Base-by-base conservation (phyloP, 2,888 invertebrate species). In the Lepeophtheirus nordmannii region DNA sequence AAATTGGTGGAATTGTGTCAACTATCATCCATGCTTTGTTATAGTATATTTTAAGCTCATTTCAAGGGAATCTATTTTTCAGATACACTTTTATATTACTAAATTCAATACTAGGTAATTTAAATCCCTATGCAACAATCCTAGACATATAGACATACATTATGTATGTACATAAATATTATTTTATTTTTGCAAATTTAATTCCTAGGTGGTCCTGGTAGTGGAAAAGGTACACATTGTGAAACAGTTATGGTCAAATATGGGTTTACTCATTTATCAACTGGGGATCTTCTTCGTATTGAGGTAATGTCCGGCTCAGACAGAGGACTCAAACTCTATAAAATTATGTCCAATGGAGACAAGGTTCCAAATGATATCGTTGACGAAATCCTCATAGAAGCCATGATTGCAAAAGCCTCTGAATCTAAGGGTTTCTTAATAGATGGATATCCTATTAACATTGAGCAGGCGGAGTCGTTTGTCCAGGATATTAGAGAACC, bases 371-470 rank as follows among this genome's bases (percentile, higher is more conserved):
- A 76, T 71, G 78, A 79, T 69, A 74, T 76, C 30, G 79, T 80
- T 2, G 71, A 80, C 62, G 76, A 75, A 63, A 71, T 80, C 68
- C 71, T 80, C 69, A 76, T 74, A 68, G 78, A 69, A 68, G 78
- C 78, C 10, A 79, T 80, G 77, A 74, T 75, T 22, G 67, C 61
- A 23, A 20, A 46, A 17, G 53, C 53, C 53, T 46, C 53, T 46
- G 53, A 74, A 53, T 74, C 76, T 46, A 77, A 77, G 69, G 79
- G 79, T 68, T 80, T 78, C 73, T 75, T 80, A 37, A 79, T 80
- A 68, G 80, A 80, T 70, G 80, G 80, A 23, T 80, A 79, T 72
- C 80, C 80, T 1, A 72, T 80, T 62, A 79, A 80, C 68, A 74
- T 78, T 64, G 74, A 75, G 11, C 79, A 79, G 71, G 79, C 78